Evolutionary conservation across 2,888 invertebrate genomes (phyloP), one percentile per base, ranked within the genome.

Genomic region (Cerastis rubricosa): DNA sequence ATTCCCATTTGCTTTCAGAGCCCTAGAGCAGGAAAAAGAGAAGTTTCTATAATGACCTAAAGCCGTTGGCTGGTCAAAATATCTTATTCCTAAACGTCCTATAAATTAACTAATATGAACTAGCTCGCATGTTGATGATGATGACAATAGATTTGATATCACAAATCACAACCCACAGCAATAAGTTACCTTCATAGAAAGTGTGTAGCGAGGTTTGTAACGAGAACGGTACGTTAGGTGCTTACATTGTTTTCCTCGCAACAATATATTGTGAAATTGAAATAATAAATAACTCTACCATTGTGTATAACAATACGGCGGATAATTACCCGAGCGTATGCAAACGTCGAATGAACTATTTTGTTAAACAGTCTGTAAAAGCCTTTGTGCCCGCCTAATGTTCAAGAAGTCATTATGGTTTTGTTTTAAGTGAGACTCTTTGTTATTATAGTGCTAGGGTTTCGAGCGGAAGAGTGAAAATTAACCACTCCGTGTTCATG

Each of bases 301-400:
- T 92, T 93, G 92, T 92, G 88, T 88, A 89, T 88, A 91, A 93
- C 94, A 93, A 93, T 91, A 92, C 89, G 86, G 86, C 88, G 83
- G 85, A 92, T 94, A 95, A 95, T 95, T 95, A 94, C 90, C 87
- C 85, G 80, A 83, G 83, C 87, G 89, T 91, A 93, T 91, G 93
- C 93, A 93, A 93, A 92, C 90, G 85, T 81, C 89, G 91, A 90
- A 91, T 91, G 90, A 90, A 91, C 91, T 91, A 93, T 94, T 93
- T 94, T 94, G 95, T 94, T 93, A 92, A 95, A 93, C 94, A 94
- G 94, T 95, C 88, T 95, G 94, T 94, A 94, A 94, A 93, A 89
- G 90, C 69, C 92, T 93, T 94, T 94, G 94, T 94, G 89, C 82
- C 87, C 83, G 87, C 75, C 88, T 89, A 89, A 88, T 88, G 86